A percentile compares a stretch with the other conserved stretches of the same genome.
phyloP scores from a whole-genome alignment of 2,113 vertebrate species.

The Cololabis saira region DNA sequence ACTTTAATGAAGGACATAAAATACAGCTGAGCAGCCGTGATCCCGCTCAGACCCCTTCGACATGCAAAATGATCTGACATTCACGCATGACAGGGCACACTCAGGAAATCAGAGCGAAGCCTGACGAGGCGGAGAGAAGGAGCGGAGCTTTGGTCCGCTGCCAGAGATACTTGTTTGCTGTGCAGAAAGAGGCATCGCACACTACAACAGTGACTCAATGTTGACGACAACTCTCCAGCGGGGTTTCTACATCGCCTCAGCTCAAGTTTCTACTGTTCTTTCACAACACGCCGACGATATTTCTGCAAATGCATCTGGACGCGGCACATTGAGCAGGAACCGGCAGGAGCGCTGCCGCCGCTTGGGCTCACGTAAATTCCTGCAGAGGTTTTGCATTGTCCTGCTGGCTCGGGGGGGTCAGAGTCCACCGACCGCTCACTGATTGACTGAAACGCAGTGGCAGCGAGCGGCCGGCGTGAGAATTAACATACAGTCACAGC shows the following conservation, averaged over 20 bases:
- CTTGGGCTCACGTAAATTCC: too few relatives aligned
- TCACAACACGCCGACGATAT: neutral
- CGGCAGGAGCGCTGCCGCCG: too few relatives aligned
- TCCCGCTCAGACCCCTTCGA: neutral
- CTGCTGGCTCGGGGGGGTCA: constrained; percentile 32
- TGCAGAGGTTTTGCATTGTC: constrained; percentile 11
- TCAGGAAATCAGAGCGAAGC: constrained; percentile 11
- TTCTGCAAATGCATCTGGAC: neutral
- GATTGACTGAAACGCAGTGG: constrained; percentile 44
- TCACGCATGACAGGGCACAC: constrained; percentile 8
- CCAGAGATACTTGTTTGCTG: constrained; percentile 11
- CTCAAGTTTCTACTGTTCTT: constrained; percentile 6
- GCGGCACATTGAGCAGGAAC: neutral
- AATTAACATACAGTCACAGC: constrained; percentile 50
- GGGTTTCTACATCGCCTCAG: neutral
- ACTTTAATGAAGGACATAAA: neutral
- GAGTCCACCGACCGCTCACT: constrained; percentile 46
- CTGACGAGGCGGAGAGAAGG: neutral
- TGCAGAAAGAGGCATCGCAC: neutral
- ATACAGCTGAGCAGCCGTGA: neutral
- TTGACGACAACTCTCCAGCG: neutral
- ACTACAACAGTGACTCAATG: neutral
- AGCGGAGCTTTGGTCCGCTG: constrained; percentile 8
- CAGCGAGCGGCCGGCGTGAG: constrained; percentile 12
- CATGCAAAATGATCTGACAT: constrained; percentile 1